These are phyloP conservation scores for Drosophila repleta DNA, from an alignment of 1,140 invertebrate species.

Conservation along the genomic window DNA sequence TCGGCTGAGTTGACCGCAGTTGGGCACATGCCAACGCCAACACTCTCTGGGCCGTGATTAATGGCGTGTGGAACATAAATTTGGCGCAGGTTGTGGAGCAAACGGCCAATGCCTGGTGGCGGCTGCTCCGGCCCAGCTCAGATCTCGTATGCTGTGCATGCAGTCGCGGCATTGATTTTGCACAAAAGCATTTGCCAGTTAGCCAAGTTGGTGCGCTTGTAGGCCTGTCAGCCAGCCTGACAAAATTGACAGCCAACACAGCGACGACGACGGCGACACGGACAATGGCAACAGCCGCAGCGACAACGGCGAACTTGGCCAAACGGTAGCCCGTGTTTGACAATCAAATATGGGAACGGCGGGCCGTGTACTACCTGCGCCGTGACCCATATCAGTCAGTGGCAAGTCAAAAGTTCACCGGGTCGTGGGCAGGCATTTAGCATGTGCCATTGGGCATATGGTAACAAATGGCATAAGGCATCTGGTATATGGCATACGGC, in stretches of 20 bases:
- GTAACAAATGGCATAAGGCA: conserved; percentile 1
- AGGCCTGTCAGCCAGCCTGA: conserved; percentile 68
- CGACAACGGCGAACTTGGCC: conserved; percentile 25
- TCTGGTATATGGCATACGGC: background rate
- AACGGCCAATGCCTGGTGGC: conserved; percentile 28
- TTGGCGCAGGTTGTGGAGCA: conserved; percentile 56
- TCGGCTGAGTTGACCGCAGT: conserved; percentile 40
- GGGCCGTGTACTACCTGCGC: conserved; percentile 49
- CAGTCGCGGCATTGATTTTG: conserved; percentile 50
- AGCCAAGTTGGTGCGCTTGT: conserved; percentile 63
- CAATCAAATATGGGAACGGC: conserved; percentile 75
- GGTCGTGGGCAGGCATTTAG: conserved; percentile 53
- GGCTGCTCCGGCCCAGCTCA: conserved; percentile 59
- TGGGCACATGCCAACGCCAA: conserved; percentile 37
- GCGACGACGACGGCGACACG: conserved; percentile 24
- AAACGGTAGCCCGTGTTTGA: conserved; percentile 70
- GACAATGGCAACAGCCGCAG: conserved; percentile 20
- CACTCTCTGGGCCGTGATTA: conserved; percentile 58
- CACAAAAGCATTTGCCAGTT: conserved; percentile 49
- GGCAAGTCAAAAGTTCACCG: conserved; percentile 53
- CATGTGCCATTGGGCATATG: conserved; percentile 25
- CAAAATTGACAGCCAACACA: conserved; percentile 79
- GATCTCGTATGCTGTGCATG: conserved; percentile 60
- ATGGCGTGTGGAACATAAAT: conserved; percentile 65
- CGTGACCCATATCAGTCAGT: conserved; percentile 45